Evolutionary conservation across 2,888 invertebrate species (phyloP).

Genomic region (Andrena flavipes): DNA sequence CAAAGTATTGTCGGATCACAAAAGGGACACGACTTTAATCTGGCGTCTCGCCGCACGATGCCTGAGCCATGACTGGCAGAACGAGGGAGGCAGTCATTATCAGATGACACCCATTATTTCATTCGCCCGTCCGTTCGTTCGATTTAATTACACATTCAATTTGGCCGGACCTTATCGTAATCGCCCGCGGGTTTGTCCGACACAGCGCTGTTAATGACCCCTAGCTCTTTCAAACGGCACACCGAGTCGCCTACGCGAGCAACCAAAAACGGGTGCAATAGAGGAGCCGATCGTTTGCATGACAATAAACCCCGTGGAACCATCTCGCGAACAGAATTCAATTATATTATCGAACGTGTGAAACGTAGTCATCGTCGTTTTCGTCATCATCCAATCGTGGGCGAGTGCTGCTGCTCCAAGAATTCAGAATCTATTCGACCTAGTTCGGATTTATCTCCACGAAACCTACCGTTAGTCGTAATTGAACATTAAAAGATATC

Average conservation of each 20-base stretch:
- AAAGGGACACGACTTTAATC: constrained; percentile 75
- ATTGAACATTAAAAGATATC: neutral
- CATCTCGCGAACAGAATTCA: constrained; percentile 37
- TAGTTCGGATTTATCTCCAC: neutral
- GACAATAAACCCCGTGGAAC: constrained; percentile 30
- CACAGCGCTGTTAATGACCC: constrained; percentile 60
- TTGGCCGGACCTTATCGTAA: constrained; percentile 69
- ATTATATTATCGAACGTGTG: constrained; percentile 41
- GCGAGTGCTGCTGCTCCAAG: neutral
- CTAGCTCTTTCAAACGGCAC: constrained; percentile 55
- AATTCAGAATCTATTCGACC: neutral
- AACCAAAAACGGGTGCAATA: constrained; percentile 30
- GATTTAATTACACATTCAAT: constrained; percentile 81
- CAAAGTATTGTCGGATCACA: constrained; percentile 73
- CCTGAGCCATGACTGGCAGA: constrained; percentile 76
- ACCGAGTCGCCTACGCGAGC: constrained; percentile 30
- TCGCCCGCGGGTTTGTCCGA: constrained; percentile 61
- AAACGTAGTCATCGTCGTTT: constrained; percentile 28
- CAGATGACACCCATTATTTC: constrained; percentile 79
- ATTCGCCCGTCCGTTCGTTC: constrained; percentile 72
- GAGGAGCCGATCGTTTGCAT: constrained; percentile 40
- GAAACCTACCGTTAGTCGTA: neutral
- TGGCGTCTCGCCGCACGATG: constrained; percentile 67
- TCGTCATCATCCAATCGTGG: constrained; percentile 21
- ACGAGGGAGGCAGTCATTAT: constrained; percentile 74